Conservation (phyloP, 2,797 vertebrate genomes). For the Onychomys arenicola region DNA sequence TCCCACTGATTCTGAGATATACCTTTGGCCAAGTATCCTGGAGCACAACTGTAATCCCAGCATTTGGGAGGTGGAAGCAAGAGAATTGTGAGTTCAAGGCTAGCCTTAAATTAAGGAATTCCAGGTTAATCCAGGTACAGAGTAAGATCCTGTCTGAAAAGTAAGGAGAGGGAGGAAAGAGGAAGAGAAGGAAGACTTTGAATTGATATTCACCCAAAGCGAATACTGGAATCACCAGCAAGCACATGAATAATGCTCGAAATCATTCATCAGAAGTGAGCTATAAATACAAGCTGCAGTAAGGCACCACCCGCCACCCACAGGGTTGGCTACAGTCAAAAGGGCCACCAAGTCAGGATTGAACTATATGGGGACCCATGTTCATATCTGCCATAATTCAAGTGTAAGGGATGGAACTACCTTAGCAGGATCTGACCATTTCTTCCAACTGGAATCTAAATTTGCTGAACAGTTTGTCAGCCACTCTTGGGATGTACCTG, state of each 20-base stretch:
- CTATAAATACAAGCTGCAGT: neutral
- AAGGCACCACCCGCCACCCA: too few species aligned
- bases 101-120: neutral
- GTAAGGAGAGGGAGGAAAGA: neutral
- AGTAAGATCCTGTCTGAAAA: neutral
- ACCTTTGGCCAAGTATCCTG: neutral
- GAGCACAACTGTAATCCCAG: neutral
- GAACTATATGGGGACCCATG: neutral
- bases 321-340: neutral
- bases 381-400: too few species aligned
- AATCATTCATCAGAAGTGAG: neutral
- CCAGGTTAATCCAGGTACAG: neutral
- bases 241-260: neutral
- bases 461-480: neutral
- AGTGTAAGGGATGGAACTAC: accelerated
- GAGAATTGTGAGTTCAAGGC: neutral
- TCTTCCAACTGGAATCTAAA: neutral
- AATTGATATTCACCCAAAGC: neutral
- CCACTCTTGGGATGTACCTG: neutral
- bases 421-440: neutral
- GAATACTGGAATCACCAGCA: neutral
- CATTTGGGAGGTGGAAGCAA: neutral
- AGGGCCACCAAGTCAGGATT: neutral
- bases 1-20: neutral
- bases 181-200: neutral